Evolutionary conservation across 2,113 vertebrate genomes (phyloP).

Genomic region (Burhinus bistriatus): DNA sequence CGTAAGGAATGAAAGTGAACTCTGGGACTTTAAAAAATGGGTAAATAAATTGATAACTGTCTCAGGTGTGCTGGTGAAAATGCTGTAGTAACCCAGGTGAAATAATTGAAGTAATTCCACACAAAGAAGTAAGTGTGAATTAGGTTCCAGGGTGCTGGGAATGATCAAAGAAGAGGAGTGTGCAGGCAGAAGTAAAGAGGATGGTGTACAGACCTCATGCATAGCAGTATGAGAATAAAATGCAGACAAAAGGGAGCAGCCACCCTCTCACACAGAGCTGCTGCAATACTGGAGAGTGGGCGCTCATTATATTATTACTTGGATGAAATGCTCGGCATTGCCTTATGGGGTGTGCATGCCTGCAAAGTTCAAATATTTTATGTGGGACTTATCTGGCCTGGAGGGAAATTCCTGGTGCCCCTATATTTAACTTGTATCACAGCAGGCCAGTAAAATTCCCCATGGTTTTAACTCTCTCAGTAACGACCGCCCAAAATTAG

Average conservation of each 20-base stretch:
- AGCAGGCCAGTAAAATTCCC: constrained; percentile 28
- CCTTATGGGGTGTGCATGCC: constrained; percentile 28
- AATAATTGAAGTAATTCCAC: background rate
- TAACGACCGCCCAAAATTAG: constrained; percentile 25
- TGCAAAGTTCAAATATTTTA: constrained; percentile 54
- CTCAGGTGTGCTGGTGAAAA: background rate
- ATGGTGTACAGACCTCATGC: background rate
- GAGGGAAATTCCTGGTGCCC: constrained; percentile 58
- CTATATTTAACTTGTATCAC: constrained; percentile 59
- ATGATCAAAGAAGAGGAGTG: background rate
- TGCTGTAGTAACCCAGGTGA: background rate
- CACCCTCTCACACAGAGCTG: background rate
- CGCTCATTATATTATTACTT: background rate
- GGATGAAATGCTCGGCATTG: background rate
- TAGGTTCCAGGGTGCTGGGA: background rate
- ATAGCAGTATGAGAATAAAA: background rate
- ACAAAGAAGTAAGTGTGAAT: background rate
- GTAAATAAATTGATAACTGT: background rate
- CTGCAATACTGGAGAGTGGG: background rate
- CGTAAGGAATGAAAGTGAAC: background rate
- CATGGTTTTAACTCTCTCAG: constrained; percentile 29
- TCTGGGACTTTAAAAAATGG: background rate
- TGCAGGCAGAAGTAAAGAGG: background rate
- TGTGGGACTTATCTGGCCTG: constrained; percentile 45
- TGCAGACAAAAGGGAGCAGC: background rate